Conservation (phyloP, 2,113 vertebrate species). For the Larimichthys polyactis region DNA sequence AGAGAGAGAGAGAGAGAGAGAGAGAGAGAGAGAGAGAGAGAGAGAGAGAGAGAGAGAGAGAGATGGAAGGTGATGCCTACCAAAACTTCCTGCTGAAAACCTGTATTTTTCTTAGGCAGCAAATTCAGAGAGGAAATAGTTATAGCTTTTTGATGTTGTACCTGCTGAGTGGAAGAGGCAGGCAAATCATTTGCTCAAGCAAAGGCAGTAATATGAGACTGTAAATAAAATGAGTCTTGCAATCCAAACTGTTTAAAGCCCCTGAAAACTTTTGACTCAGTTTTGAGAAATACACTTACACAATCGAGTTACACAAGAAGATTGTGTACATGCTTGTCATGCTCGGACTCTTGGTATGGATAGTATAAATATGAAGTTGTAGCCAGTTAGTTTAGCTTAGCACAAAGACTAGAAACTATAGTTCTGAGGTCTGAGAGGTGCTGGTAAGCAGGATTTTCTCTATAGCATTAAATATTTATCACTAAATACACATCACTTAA, state of each 20-base stretch:
- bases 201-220: background rate
- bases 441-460: background rate
- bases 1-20: background rate
- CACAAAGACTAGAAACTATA: background rate
- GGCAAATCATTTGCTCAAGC: background rate
- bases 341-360: too few relatives aligned
- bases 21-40: background rate
- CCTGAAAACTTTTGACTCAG: background rate
- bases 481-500: background rate
- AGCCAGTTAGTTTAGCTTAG: background rate
- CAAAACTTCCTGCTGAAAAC: slow-evolving; percentile 55
- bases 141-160: background rate
- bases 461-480: background rate
- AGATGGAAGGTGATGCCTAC: slow-evolving; percentile 28
- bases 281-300: too few relatives aligned
- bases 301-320: background rate
- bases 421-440: background rate
- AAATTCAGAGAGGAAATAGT: background rate
- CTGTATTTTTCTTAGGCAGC: slow-evolving; percentile 1
- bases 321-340: background rate
- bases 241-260: background rate
- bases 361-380: background rate
- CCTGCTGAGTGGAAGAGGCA: background rate
- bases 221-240: background rate
- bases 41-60: too few relatives aligned